Conservation (phyloP, 2,113 vertebrate genomes). For the Actenoides hombroni region DNA sequence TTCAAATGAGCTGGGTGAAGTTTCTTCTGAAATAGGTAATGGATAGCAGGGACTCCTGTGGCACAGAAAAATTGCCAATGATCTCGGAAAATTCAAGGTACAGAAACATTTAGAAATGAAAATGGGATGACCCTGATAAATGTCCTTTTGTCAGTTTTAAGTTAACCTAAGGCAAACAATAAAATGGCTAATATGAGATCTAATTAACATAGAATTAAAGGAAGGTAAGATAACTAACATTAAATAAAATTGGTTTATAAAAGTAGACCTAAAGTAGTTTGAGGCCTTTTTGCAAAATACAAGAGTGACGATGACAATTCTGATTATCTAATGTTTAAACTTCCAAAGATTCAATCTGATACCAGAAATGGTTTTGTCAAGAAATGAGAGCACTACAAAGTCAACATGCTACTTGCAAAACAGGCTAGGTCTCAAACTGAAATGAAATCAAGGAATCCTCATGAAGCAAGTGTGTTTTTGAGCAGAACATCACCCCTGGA, state of each 20-base stretch:
- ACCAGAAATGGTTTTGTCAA: background rate
- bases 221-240: slow-evolving; percentile 5
- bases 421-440: background rate
- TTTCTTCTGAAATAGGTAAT: background rate
- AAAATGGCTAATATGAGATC: slow-evolving; percentile 4
- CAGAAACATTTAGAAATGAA: background rate
- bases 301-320: background rate
- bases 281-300: background rate
- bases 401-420: background rate
- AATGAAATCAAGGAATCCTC: background rate
- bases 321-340: background rate
- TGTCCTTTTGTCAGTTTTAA: slow-evolving; percentile 4
- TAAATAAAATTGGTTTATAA: slow-evolving; percentile 10
- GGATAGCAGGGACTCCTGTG: background rate
- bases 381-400: background rate
- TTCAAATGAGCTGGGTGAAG: background rate
- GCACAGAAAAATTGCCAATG: background rate
- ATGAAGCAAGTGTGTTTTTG: background rate
- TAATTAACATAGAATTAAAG: slow-evolving; percentile 41
- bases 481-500: background rate
- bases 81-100: background rate
- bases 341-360: background rate
- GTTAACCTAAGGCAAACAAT: slow-evolving; percentile 40
- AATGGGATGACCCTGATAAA: background rate
- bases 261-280: background rate